Evolutionary conservation across 2,797 vertebrate species (phyloP).

Genomic region (Clarias fuscus): DNA sequence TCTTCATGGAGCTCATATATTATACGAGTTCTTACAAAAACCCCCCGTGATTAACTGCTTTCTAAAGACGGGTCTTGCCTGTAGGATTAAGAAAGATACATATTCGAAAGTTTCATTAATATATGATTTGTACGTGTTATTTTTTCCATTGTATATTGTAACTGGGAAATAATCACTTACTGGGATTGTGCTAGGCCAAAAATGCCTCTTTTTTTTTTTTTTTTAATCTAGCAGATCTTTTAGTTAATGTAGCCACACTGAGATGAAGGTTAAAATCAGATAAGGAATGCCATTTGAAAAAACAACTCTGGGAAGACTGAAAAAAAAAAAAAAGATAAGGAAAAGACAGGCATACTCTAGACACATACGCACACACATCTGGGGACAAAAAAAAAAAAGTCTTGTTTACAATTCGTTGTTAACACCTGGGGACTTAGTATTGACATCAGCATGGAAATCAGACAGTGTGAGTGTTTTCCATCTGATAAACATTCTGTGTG

Average conservation of each 20-base stretch:
- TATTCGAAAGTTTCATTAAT: neutral
- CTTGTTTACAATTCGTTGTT: conserved; percentile 10
- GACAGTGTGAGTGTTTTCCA: conserved; percentile 1
- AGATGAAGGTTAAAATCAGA: conserved; percentile 15
- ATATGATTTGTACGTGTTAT: neutral
- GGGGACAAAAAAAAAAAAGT: neutral
- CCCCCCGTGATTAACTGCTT: neutral
- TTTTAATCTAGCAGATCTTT: conserved; percentile 26
- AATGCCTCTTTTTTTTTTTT: neutral
- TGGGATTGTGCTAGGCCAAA: neutral
- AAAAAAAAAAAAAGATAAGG: conserved; percentile 17
- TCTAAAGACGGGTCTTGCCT: neutral
- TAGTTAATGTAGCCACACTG: conserved; percentile 29
- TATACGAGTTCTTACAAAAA: neutral
- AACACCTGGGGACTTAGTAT: conserved; percentile 13
- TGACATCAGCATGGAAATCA: conserved; percentile 7
- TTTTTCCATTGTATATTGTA: neutral
- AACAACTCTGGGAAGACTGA: conserved; percentile 3
- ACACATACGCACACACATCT: neutral
- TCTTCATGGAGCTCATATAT: conserved; percentile 6
- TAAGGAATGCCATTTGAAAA: conserved; percentile 6
- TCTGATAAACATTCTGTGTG: conserved; percentile 17
- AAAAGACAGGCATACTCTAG: neutral
- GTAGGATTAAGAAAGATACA: neutral
- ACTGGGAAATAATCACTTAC: neutral